These are phyloP conservation scores for Aythya baeri DNA, from an alignment of 2,113 vertebrate species.

Conservation along the genomic window DNA sequence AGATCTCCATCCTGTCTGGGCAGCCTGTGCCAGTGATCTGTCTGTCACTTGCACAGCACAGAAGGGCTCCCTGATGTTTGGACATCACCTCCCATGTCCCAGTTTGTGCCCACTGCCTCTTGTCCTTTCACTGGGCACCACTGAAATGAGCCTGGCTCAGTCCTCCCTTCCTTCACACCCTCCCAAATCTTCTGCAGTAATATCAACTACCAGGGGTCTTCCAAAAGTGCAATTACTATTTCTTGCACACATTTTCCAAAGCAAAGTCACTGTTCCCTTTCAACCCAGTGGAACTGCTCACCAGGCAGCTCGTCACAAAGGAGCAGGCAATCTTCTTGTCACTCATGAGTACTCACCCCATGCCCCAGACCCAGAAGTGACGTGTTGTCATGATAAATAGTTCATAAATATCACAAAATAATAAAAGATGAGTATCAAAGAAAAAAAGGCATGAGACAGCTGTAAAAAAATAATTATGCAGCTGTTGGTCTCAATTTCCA, in stretches of 20 bases:
- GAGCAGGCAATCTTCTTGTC: not conserved
- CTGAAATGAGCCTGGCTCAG: not conserved
- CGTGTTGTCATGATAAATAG: not conserved
- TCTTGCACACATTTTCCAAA: not conserved
- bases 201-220: not conserved
- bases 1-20: not conserved
- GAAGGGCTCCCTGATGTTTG: not conserved
- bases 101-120: not conserved
- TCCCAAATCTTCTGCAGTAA: not conserved
- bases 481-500: constrained; percentile 29
- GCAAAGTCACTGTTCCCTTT: not conserved
- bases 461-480: constrained; percentile 32
- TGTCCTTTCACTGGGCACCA: not conserved
- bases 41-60: not conserved
- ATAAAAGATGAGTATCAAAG: not conserved
- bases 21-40: not conserved
- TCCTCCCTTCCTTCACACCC: not conserved
- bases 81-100: no score
- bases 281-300: not conserved
- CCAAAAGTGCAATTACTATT: not conserved
- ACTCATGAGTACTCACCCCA: not conserved
- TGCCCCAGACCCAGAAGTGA: not conserved
- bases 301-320: not conserved
- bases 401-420: not conserved
- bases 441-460: not conserved